Evolutionary conservation across 1,140 invertebrate species (phyloP).

Genomic region (Neuroterus valhalla): DNA sequence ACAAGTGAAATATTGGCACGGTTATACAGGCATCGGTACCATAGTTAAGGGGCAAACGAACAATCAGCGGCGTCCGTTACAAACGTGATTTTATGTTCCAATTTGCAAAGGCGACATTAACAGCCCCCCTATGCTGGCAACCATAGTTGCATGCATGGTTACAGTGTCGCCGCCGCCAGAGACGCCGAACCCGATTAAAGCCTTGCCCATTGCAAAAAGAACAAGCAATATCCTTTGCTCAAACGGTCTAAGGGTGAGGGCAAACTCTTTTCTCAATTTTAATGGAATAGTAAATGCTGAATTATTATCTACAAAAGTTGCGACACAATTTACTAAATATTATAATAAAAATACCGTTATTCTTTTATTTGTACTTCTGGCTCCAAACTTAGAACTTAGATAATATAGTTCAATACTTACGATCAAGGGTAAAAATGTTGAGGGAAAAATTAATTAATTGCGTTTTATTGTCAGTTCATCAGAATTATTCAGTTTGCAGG

Average conservation of each 20-base stretch:
- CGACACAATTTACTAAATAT: neutral
- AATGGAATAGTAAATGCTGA: conserved; percentile 10
- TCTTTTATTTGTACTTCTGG: neutral
- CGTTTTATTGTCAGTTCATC: too few species aligned
- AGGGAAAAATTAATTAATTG: too few species aligned
- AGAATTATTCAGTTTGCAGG: too few species aligned
- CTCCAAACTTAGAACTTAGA: too few species aligned
- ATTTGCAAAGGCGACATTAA: conserved; percentile 71
- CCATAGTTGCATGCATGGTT: conserved; percentile 35
- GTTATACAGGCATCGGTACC: conserved; percentile 63
- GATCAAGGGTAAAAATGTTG: too few species aligned
- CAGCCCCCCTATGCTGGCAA: conserved; percentile 58
- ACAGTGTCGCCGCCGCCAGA: conserved; percentile 27
- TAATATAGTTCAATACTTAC: too few species aligned
- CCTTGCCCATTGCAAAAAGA: conserved; percentile 9
- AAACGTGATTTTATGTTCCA: conserved; percentile 71
- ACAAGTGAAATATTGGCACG: conserved; percentile 60
- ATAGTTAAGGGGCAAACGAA: conserved; percentile 49
- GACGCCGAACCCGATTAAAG: conserved; percentile 39
- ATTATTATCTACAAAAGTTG: neutral
- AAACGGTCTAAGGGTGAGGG: neutral
- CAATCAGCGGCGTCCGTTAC: conserved; percentile 66
- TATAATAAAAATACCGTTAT: neutral
- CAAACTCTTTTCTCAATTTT: neutral
- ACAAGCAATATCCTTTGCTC: neutral